Conservation (phyloP, 2,888 invertebrate genomes). For the Sminthurinus aureus region DNA sequence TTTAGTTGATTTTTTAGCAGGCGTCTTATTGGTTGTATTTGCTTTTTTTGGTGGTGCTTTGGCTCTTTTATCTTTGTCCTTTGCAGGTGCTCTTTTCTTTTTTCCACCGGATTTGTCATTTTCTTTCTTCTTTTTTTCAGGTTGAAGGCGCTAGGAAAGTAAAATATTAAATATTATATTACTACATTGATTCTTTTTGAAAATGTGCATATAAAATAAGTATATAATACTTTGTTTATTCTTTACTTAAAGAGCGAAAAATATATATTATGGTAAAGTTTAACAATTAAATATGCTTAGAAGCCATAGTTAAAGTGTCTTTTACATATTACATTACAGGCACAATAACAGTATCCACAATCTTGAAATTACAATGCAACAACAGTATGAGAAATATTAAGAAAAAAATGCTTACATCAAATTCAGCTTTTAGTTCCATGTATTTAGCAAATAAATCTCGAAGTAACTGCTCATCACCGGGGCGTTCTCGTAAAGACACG, state of each 20-base stretch:
- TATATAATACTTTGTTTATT: no score
- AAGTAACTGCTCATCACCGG: neutral
- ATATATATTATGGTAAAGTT: no score
- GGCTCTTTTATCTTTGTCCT: slow-evolving; percentile 10
- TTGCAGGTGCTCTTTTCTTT: slow-evolving; percentile 22
- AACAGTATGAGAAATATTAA: neutral
- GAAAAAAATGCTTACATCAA: slow-evolving; percentile 37
- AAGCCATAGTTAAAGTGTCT: no score
- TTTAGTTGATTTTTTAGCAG: slow-evolving; percentile 20
- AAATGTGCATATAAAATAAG: no score
- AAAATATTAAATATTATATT: neutral
- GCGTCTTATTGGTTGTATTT: no score
- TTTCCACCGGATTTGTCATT: slow-evolving; percentile 32
- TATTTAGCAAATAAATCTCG: slow-evolving; percentile 41
- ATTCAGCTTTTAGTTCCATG: slow-evolving; percentile 9
- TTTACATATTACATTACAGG: neutral
- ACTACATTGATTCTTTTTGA: neutral
- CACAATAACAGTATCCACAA: no score
- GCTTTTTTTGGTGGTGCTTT: no score
- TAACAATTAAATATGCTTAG: no score
- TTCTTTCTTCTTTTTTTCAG: slow-evolving; percentile 8
- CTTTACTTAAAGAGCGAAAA: no score
- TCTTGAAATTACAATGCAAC: no score
- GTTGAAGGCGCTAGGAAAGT: neutral
- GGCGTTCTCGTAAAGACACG: slow-evolving; percentile 25